Evolutionary conservation across 2,888 invertebrate species (phyloP), one percentile per base, ranked within the genome.

Genomic region (Metallyticus violacea): DNA sequence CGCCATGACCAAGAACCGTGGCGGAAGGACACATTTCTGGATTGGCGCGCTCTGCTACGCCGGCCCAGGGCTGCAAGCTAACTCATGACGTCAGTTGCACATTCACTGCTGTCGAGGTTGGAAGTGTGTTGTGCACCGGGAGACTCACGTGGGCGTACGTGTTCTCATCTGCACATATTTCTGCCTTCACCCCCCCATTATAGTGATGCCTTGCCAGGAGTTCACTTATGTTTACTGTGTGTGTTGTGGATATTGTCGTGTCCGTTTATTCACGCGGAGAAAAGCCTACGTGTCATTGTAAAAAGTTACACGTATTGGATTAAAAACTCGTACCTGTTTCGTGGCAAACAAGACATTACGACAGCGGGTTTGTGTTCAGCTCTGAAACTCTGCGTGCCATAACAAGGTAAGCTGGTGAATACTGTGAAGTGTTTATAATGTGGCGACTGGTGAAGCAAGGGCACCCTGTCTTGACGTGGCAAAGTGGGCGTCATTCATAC

Each of bases 201-300:
- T 28, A 26, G 30, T 30, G 9, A 81, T 26, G 27, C 40, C 15
- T 62, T 62, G 40, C 40, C 40, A 62, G 3, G 40, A 1, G 2
- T 9, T 62, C 9, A 22, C 40, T 1, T 15, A 62, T 15, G 15
- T 62, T 1, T 62, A 9, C 40, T 85, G 62, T 29, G 30, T 29
- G 62, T 77, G 40, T 85, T 85, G 85, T 85, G 85, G 80, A 76
- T 85, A 80, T 28, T 85, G 77, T 62, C 85, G 85, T 27, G 30
- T 79, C 7, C 80, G 85, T 15, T 40, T 85, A 62, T 85, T 85
- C 77, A 85, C 85, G 81, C 85, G 85, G 28, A 80, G 85, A 80
- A 85, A 81, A 85, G 40, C 40, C 15, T 62, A 62, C 40, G 40
- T 62, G 40, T 62, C 40, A 62, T 9, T 62, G 40, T 62, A 62